Evolutionary conservation across 1,140 invertebrate genomes (phyloP).

Genomic region (Psix sp.): DNA sequence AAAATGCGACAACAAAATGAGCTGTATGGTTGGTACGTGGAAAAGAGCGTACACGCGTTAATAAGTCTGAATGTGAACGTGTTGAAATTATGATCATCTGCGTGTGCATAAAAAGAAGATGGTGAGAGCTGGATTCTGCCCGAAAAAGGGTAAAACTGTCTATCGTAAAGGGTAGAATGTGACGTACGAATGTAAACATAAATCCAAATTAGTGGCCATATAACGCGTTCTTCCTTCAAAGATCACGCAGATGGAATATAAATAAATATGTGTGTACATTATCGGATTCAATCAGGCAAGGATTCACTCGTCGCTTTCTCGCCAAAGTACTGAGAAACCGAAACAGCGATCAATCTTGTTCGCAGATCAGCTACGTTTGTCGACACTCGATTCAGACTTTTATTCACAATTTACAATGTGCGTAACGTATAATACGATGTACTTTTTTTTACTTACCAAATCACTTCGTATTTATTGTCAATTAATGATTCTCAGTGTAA

Average conservation of each 20-base stretch:
- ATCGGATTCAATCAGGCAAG: slow-evolving; percentile 22
- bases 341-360: slow-evolving; percentile 23
- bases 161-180: slow-evolving; percentile 10
- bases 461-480: neutral
- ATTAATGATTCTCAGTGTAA: too few relatives aligned
- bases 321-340: slow-evolving; percentile 14
- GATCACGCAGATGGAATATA: slow-evolving; percentile 39
- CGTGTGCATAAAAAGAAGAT: neutral
- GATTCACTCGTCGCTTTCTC: slow-evolving; percentile 29
- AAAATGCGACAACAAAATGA: too few relatives aligned
- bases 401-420: slow-evolving; percentile 18
- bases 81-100: slow-evolving; percentile 23
- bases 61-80: slow-evolving; percentile 1
- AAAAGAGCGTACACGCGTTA: too few relatives aligned
- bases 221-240: slow-evolving; percentile 30
- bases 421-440: slow-evolving; percentile 12
- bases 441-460: neutral
- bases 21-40: too few relatives aligned
- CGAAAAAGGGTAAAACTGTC: slow-evolving; percentile 25
- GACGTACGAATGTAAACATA: slow-evolving; percentile 49
- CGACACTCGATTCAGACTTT: slow-evolving; percentile 17
- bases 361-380: slow-evolving; percentile 24
- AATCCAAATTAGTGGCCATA: slow-evolving; percentile 47
- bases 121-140: slow-evolving; percentile 11
- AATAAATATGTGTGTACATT: slow-evolving; percentile 34